Conservation (phyloP, 64 coral and sea anemone genomes). For the Cladopsammia gracilis region DNA sequence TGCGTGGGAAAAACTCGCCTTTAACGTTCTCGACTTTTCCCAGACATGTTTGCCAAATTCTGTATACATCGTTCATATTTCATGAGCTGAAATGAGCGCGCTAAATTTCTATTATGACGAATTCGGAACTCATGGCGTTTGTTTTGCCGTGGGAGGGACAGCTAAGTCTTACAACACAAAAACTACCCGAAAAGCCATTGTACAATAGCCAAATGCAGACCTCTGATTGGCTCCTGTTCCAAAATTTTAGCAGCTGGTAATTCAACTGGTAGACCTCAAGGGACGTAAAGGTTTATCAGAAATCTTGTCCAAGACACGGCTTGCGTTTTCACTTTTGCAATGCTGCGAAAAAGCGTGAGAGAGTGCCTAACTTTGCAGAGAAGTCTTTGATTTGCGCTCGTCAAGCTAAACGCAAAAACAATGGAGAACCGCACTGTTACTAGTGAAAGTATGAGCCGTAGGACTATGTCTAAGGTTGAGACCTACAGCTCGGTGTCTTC, state of each 20-base stretch:
- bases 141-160: conserved; percentile 30
- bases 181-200: conserved; percentile 46
- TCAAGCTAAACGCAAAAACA: background rate
- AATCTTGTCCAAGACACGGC: background rate
- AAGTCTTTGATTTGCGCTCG: background rate
- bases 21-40: background rate
- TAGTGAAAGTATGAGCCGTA: background rate
- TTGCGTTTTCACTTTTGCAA: background rate
- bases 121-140: conserved; percentile 11
- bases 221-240: conserved; percentile 25
- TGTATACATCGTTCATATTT: conserved; percentile 35
- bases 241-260: conserved; percentile 51
- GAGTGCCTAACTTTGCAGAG: background rate
- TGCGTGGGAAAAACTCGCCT: background rate
- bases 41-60: background rate
- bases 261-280: conserved; percentile 49
- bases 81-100: background rate
- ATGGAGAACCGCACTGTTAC: conserved; percentile 18
- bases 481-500: conserved; percentile 24
- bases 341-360: background rate
- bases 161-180: background rate
- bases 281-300: conserved; percentile 40
- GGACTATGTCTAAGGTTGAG: conserved; percentile 26
- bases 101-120: background rate
- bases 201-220: background rate